These are phyloP conservation scores for Peromyscus attwateri DNA, from an alignment of 2,797 vertebrate species.

Conservation along the genomic window DNA sequence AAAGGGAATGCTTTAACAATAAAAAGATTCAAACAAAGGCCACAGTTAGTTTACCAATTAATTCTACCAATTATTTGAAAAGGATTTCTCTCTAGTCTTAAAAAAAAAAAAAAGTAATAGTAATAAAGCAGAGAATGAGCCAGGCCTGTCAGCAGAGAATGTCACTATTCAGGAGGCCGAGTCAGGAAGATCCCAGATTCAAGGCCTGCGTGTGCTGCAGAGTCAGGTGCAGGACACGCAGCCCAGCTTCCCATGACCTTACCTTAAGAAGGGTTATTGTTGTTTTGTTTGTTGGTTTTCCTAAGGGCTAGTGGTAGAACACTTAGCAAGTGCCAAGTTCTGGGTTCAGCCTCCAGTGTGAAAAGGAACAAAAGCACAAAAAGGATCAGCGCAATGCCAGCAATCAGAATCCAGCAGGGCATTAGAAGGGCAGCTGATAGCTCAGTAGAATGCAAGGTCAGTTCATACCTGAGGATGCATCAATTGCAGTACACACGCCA, in stretches of 20 bases:
- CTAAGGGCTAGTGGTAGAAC: background rate
- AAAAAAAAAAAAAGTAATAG: background rate
- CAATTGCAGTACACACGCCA: background rate
- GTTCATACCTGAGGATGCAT: background rate
- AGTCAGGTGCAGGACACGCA: background rate
- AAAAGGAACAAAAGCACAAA: background rate
- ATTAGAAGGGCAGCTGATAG: background rate
- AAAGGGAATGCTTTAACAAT: background rate
- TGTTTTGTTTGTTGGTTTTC: background rate
- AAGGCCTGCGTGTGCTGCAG: background rate
- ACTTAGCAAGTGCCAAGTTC: background rate
- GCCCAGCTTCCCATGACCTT: no score
- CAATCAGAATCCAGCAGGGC: background rate
- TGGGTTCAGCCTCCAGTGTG: background rate
- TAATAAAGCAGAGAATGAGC: background rate
- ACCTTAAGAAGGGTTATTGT: background rate
- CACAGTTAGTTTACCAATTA: background rate
- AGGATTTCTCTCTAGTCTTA: background rate
- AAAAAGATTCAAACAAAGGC: background rate
- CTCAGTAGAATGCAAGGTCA: background rate
- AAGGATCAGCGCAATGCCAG: background rate
- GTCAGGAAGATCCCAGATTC: background rate
- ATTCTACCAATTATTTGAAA: background rate
- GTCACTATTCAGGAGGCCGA: background rate
- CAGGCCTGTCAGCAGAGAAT: background rate